These are phyloP conservation scores for Imbricaverruca yamaguchii DNA, from an alignment of 2,888 invertebrate genomes.

Conservation along the genomic window DNA sequence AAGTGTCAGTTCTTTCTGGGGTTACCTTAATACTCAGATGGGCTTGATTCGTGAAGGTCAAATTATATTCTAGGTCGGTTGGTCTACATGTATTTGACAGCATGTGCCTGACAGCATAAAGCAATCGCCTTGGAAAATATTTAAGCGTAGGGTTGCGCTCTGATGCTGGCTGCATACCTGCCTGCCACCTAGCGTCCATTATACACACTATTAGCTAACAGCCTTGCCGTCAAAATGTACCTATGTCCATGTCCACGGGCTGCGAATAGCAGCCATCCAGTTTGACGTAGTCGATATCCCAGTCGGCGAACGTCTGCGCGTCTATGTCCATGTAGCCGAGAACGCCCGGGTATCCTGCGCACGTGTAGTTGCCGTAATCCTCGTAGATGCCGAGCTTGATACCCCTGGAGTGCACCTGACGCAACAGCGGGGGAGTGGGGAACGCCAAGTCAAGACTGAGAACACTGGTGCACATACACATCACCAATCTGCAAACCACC, in stretches of 20 bases:
- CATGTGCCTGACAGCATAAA: no score
- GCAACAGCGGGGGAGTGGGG: not conserved
- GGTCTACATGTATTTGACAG: no score
- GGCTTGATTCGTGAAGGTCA: no score
- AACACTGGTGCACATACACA: not conserved
- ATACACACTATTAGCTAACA: no score
- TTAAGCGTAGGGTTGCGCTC: no score
- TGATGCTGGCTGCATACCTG: no score
- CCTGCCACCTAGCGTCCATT: no score
- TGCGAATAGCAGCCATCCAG: slow-evolving; percentile 89
- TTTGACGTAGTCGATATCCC: slow-evolving; percentile 96
- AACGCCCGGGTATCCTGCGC: slow-evolving; percentile 84
- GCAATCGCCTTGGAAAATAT: no score
- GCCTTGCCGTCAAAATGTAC: slow-evolving; percentile 37
- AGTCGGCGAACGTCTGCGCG: slow-evolving; percentile 51
- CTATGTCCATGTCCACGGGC: slow-evolving; percentile 77
- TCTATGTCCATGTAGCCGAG: slow-evolving; percentile 41
- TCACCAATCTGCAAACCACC: not conserved
- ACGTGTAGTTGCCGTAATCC: slow-evolving; percentile 94
- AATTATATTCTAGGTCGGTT: no score
- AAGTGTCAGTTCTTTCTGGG: no score
- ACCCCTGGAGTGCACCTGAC: slow-evolving; percentile 81
- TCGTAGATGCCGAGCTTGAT: slow-evolving; percentile 96
- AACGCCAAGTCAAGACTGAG: not conserved
- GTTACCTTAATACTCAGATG: no score